A percentile compares a stretch with the other conserved stretches of the same genome.
phyloP scores from a whole-genome alignment of 2,888 invertebrate species.

The Lithodes maja region DNA sequence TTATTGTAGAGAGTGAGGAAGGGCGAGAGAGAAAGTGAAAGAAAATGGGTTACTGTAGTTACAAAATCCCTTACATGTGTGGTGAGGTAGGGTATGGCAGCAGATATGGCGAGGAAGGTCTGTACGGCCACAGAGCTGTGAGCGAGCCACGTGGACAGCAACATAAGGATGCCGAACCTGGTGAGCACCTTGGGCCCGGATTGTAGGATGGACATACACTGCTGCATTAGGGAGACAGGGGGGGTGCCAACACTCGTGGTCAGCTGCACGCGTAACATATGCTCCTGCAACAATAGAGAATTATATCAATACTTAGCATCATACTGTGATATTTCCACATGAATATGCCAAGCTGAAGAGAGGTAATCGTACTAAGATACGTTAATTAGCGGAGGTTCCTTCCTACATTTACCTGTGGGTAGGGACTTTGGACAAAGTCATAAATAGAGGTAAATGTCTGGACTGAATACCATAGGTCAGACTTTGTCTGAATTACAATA shows the following conservation, averaged over 20 bases:
- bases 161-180: slow-evolving; percentile 92
- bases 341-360: too few relatives aligned
- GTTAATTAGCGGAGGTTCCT: too few relatives aligned
- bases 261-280: slow-evolving; percentile 90
- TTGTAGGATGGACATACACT: slow-evolving; percentile 89
- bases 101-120: slow-evolving; percentile 85
- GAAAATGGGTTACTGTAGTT: neutral
- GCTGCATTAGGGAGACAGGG: slow-evolving; percentile 92
- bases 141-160: slow-evolving; percentile 88
- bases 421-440: too few relatives aligned
- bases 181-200: slow-evolving; percentile 81
- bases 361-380: too few relatives aligned
- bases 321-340: too few relatives aligned
- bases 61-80: slow-evolving; percentile 76
- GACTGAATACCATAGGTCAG: too few relatives aligned
- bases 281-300: slow-evolving; percentile 73
- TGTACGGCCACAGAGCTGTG: slow-evolving; percentile 88
- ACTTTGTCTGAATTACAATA: too few relatives aligned
- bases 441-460: too few relatives aligned
- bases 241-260: slow-evolving; percentile 88
- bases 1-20: neutral
- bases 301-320: too few relatives aligned
- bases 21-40: neutral
- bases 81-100: slow-evolving; percentile 89
- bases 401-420: too few relatives aligned